These are phyloP conservation scores for Oreocharis arfaki DNA, from an alignment of 2,113 vertebrate species.

Conservation along the genomic window DNA sequence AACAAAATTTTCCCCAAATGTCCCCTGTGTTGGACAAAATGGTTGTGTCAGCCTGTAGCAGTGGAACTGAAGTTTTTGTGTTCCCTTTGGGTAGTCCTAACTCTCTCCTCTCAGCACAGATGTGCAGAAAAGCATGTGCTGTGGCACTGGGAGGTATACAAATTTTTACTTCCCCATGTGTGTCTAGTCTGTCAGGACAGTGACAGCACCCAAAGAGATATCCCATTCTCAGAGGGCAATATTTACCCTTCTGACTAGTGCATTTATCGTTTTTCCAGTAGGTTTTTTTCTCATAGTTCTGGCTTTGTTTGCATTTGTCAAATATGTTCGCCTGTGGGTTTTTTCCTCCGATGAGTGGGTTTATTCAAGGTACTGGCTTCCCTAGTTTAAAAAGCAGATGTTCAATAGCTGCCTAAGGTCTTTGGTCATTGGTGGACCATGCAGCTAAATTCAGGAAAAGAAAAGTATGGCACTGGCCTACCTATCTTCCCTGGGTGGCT, in stretches of 20 bases:
- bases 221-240: background rate
- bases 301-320: background rate
- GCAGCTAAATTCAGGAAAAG: background rate
- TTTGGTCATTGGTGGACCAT: background rate
- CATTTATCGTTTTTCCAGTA: background rate
- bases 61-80: background rate
- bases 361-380: background rate
- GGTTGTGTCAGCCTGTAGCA: background rate
- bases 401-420: background rate
- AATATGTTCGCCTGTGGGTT: rapidly evolving
- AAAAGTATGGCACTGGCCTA: background rate
- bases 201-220: background rate
- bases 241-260: background rate
- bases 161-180: background rate
- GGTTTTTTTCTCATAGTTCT: background rate
- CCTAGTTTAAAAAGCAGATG: background rate
- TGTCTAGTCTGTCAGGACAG: background rate
- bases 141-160: background rate
- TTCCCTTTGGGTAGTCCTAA: background rate
- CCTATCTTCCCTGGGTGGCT: background rate
- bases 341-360: background rate
- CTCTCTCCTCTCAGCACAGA: background rate
- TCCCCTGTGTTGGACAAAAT: background rate
- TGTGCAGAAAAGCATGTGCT: background rate
- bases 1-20: background rate